Base-by-base conservation (phyloP, 2,888 invertebrate species). In the Oithona nana region DNA sequence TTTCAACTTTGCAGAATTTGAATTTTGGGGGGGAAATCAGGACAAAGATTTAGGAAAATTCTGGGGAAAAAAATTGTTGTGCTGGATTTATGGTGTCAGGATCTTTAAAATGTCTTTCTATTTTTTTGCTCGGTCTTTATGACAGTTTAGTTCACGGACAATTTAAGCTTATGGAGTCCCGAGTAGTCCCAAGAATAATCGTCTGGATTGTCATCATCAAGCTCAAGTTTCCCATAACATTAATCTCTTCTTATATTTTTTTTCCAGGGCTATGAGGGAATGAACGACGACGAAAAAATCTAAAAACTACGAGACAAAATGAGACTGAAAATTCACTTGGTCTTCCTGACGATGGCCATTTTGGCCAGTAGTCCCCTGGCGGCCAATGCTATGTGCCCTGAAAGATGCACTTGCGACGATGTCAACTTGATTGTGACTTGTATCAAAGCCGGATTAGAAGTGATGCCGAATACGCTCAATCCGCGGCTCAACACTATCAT, bases 401-500 rank as follows among this genome's bases (percentile, higher is more conserved):
- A 50, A 26, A 22, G 24, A 20, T 59, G 59, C 28, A 48, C 24
- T 26, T 59, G 59, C 24, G 59, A 59, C 49, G 59, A 59, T 48
- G 59, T 28, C 20, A 59, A 59, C 22, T 29, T 59, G 39, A 24
- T 59, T 20, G 59, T 59, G n/a, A 59, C 59, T 20, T 59, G 59
- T 29, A 59, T 59, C 2, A 39, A 49, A 11, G 59, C 59, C 20
- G 59, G 49, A n/a, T n/a, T 59, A 11, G 49, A 49, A 16, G 39
- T 48, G 28, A 59, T 59, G 59, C 50, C 59, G 26, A 59, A 59
- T 49, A 59, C 49, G 13, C 59, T 59, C 22, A 59, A 59, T 59
- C 59, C 59, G 20, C 26, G 59, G n/a, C 59, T 59, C n/a, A 39
- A 29, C n/a, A 59, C 59, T 24, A 59, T 59, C 26, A 50, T 59